Conservation (phyloP, 2,888 invertebrate species). For the Tetranychus piercei region DNA sequence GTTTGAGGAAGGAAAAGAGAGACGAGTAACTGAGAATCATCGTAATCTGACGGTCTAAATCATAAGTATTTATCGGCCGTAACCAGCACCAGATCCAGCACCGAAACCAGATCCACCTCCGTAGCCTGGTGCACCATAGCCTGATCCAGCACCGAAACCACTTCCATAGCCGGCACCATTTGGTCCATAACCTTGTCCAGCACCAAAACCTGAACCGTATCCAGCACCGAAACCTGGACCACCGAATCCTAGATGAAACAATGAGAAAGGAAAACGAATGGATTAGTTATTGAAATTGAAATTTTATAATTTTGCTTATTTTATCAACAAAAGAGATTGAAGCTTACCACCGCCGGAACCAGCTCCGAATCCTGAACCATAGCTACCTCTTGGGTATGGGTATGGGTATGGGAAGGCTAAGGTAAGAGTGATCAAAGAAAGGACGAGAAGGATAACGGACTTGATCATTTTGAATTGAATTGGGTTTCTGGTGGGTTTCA, state of each 20-base stretch:
- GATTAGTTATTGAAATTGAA: too few relatives aligned
- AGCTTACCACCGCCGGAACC: not conserved
- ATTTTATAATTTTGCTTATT: too few relatives aligned
- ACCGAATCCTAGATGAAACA: not conserved
- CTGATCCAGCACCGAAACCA: conserved; percentile 2
- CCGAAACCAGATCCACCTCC: not conserved
- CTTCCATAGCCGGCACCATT: conserved; percentile 2
- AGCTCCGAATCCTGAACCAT: conserved; percentile 5
- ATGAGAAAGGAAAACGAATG: too few relatives aligned
- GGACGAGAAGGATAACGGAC: not conserved
- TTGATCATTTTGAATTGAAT: not conserved
- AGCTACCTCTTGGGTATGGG: not conserved
- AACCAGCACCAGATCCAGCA: not conserved
- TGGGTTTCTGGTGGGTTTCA: not conserved
- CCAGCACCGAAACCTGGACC: conserved; percentile 7
- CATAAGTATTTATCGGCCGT: not conserved
- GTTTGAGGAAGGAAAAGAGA: too few relatives aligned
- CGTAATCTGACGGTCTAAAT: too few relatives aligned
- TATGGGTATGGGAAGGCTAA: not conserved
- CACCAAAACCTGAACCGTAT: not conserved
- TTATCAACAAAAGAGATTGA: not conserved
- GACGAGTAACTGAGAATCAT: too few relatives aligned
- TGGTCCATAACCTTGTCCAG: not conserved
- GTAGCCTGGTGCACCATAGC: conserved; percentile 1
- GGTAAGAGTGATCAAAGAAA: not conserved